phyloP scores from a whole-genome alignment of 2,797 vertebrate species.

The Ceyx erithaca region DNA sequence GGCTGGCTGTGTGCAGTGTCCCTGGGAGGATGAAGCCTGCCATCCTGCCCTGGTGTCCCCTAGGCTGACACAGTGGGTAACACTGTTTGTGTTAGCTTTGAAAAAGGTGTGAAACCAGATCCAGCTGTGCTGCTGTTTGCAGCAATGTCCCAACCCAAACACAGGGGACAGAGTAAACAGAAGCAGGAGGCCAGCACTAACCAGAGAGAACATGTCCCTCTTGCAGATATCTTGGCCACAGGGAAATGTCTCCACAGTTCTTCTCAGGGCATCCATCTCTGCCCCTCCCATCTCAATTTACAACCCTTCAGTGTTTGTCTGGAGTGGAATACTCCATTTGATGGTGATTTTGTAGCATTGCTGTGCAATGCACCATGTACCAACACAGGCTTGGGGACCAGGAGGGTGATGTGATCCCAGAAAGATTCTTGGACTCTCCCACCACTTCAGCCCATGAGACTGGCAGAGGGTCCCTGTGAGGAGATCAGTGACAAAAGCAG shows the following conservation, averaged over 20 bases:
- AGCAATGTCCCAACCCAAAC: not conserved
- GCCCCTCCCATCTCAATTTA: not conserved
- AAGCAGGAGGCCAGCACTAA: rapidly evolving
- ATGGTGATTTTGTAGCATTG: not conserved
- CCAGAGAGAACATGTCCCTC: not conserved
- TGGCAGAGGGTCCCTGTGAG: not conserved
- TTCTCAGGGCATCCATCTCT: not conserved
- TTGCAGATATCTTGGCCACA: not conserved
- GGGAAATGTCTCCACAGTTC: rapidly evolving
- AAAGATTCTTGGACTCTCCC: not conserved
- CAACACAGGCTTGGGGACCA: not conserved
- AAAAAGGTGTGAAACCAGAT: constrained; percentile 23
- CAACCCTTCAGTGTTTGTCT: not conserved
- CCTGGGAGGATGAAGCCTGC: rapidly evolving
- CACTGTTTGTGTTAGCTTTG: not conserved
- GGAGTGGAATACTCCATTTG: not conserved
- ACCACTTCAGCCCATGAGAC: not conserved
- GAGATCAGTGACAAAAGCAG: constrained; percentile 43
- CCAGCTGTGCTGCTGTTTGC: not conserved
- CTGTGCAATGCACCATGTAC: not conserved
- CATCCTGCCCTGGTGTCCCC: not conserved
- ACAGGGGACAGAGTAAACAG: not conserved
- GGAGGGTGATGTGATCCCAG: not conserved
- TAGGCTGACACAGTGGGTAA: rapidly evolving
- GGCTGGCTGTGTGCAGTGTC: rapidly evolving